These are phyloP conservation scores for Lasioglossum lativentre DNA, from an alignment of 2,888 invertebrate genomes.

Conservation along the genomic window DNA sequence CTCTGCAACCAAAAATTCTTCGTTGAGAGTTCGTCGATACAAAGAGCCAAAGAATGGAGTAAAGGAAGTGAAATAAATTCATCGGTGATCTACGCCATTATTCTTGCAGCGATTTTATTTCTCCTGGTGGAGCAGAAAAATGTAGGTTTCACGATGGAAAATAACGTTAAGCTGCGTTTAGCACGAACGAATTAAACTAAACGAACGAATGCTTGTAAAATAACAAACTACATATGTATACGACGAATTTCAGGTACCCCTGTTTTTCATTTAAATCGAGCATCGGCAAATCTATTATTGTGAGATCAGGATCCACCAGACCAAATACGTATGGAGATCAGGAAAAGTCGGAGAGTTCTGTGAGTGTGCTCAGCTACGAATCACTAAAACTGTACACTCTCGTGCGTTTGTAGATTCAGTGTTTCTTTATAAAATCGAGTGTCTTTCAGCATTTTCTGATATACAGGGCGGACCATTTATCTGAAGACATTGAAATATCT, in stretches of 20 bases:
- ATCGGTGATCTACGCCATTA: constrained; percentile 31
- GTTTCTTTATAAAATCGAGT: too few relatives aligned
- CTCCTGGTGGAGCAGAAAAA: neutral
- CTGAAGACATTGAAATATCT: too few relatives aligned
- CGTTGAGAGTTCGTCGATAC: neutral
- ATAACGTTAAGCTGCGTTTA: constrained; percentile 26
- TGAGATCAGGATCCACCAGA: neutral
- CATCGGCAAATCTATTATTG: neutral
- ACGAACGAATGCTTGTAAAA: neutral
- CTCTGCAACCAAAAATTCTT: neutral
- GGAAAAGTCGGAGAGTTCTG: neutral
- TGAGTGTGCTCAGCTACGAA: too few relatives aligned
- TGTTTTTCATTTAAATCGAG: neutral
- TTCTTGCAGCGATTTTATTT: constrained; percentile 32
- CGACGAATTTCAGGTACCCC: neutral
- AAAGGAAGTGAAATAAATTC: constrained; percentile 26
- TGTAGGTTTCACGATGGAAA: neutral
- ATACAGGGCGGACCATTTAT: too few relatives aligned
- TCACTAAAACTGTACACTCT: too few relatives aligned
- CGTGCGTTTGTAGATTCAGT: too few relatives aligned
- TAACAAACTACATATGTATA: neutral
- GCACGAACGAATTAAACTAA: too few relatives aligned
- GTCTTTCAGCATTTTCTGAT: too few relatives aligned
- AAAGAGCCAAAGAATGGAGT: neutral
- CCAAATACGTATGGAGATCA: neutral